Percentiles rank a stretch among this genome's conserved stretches.
These are phyloP conservation scores for Pteruthius melanotis DNA, from an alignment of 2,113 vertebrate genomes.

Conservation along the genomic window DNA sequence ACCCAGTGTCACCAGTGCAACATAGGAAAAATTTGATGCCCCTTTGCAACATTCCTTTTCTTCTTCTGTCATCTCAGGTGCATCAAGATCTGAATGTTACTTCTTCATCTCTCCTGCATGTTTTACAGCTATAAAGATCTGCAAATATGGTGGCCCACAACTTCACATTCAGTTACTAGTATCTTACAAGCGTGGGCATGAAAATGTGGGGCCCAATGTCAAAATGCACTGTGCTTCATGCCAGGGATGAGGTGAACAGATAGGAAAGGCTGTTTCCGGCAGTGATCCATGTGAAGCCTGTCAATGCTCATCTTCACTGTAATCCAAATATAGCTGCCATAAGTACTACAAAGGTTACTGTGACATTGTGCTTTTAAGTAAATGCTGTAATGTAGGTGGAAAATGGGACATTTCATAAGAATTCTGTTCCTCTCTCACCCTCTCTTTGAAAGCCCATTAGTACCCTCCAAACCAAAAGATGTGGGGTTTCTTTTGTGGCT, in stretches of 20 bases:
- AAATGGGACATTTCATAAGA: neutral
- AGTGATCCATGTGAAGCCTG: neutral
- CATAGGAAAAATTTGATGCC: neutral
- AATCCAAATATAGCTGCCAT: conserved; percentile 41
- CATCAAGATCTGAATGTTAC: neutral
- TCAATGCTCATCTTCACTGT: neutral
- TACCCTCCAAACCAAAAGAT: neutral
- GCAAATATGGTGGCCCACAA: neutral
- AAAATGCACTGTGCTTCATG: neutral
- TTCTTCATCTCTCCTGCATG: neutral
- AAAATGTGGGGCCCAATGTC: neutral
- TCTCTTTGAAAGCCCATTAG: conserved; percentile 11
- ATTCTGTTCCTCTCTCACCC: conserved; percentile 13
- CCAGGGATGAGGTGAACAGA: neutral
- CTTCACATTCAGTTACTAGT: neutral
- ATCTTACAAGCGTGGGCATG: neutral
- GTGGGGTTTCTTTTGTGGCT: conserved; percentile 21
- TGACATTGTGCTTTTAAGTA: conserved; percentile 36
- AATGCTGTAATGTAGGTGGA: conserved; percentile 21
- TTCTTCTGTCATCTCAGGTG: neutral
- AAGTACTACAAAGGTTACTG: conserved; percentile 38
- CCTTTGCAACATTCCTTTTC: neutral
- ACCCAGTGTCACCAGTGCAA: neutral
- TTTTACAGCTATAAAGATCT: neutral
- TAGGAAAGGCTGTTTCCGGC: neutral